Base-by-base conservation (phyloP, 2,888 invertebrate species). In the Caenorhabditis sp. region DNA sequence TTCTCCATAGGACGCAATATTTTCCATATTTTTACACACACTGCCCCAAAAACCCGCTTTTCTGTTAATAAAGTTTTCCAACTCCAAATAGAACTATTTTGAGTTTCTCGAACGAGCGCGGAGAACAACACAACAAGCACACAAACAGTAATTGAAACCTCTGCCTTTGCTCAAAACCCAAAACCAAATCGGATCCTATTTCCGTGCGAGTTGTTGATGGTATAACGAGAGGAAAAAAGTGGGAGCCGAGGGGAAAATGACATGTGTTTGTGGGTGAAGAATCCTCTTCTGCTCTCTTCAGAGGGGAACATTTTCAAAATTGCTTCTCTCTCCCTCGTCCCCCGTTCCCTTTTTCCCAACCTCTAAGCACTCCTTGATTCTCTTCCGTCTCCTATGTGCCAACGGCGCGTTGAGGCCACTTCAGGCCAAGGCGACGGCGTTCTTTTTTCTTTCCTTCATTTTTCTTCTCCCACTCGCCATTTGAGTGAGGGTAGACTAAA, bases 291-390 rank as follows among this genome's bases (percentile, higher is more conserved):
- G 14, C 7, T 31, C 26, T 22, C 24, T 44, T 12, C 44, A 14
- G 19, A 54, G 56, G 54, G 47, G 59, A 68, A 76, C 76, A 76
- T 76, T 68, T 76, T 76, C 68, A 68, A 76, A 76, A 76, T 68
- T 76, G 68, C 61, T 64, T 66, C 66, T 66, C 56, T 64, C 56
- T 24, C 73, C 41, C 41, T 54, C 28, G 41, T 28, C 58, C n/a
- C n/a, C 59, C 58, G 58, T 72, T 72, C 47, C 59, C 28, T 70
- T 58, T 72, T 72, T 49, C 56, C 35, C 56, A 12, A 10, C 38
- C 38, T 38, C 38, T 38, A 5, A 38, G 38, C 38, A 38, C 38
- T 38, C 31, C 44, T 19, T 19, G n/a, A 41, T 24, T 61, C 3
- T 51, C 35, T 35, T 59, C 49, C 70, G 70, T 72, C 38, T 61